Evolutionary conservation across 1,140 invertebrate species (phyloP), one percentile per base, ranked within the genome.

Genomic region (Amyelois transitella): DNA sequence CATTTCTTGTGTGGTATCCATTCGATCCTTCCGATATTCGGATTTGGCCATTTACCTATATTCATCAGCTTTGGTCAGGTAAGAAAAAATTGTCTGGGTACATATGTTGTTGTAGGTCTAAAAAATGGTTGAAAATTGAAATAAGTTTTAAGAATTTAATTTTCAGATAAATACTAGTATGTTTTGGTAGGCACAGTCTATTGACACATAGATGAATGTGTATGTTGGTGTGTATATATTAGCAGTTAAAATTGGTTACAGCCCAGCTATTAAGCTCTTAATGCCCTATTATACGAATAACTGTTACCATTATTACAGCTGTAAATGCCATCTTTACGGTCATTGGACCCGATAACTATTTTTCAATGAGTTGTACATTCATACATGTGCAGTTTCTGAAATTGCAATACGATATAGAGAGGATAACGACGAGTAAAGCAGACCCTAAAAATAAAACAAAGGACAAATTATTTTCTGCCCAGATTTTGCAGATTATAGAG

Each of bases 1-100:
- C 75, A 1, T 77, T 70, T 55, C n/a, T 70, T 2, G 14, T 69
- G 4, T 55, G 20, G 14, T 77, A 73, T 62, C 75, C 75, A 8
- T 73, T 77, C 50, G 64, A 77, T 62, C 18, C 38, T 19, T 58
- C 48, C 19, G 58, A 65, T 50, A 44, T 68, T 19, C 38, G 49
- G n/a, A 48, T 56, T 48, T 77, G 56, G 54, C 62, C 66, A 0
- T 43, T 77, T 21, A 45, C 53, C 14, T 77, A 72, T 57, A 6
- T 66, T 48, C 55, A 66, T 22, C 55, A 68, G 48, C 44, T 75
- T 6, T 69, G 70, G 63, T 24, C 61, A 52, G 70, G 75, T 77
- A 19, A 53, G 68, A 64, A 44, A 28, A n/a, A n/a, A n/a, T n/a
- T n/a, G n/a, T n/a, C n/a, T n/a, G n/a, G n/a, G n/a, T n/a, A n/a